These are phyloP conservation scores for Nematopogon swammerdamellus DNA, from an alignment of 2,888 invertebrate genomes.

Conservation along the genomic window DNA sequence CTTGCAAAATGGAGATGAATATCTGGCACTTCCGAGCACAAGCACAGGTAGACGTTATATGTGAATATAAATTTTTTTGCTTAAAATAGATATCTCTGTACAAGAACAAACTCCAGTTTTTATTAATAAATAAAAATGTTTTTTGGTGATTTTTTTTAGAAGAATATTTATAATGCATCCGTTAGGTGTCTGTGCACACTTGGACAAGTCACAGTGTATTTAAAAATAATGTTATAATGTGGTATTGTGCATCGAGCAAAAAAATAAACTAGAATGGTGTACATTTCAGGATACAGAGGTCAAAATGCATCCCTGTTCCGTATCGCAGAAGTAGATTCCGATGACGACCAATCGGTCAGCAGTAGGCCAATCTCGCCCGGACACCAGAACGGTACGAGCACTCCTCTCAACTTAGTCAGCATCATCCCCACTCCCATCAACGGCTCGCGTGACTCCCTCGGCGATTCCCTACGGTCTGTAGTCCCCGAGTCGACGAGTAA, in stretches of 20 bases:
- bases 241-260: no score
- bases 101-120: not conserved
- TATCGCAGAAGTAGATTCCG: constrained; percentile 60
- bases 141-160: no score
- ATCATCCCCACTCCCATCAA: constrained; percentile 60
- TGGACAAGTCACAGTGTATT: no score
- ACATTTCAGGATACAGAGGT: constrained; percentile 37
- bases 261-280: no score
- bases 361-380: constrained; percentile 39
- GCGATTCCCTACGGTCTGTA: constrained; percentile 32
- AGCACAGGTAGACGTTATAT: constrained; percentile 52
- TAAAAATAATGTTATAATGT: no score
- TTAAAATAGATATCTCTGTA: no score
- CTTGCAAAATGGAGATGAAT: constrained; percentile 33
- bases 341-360: constrained; percentile 54
- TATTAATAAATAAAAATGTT: no score
- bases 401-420: constrained; percentile 45
- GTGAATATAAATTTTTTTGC: not conserved
- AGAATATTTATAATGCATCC: no score
- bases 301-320: constrained; percentile 43
- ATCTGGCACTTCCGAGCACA: constrained; percentile 62
- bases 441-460: constrained; percentile 46
- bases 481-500: constrained; percentile 23
- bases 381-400: constrained; percentile 22
- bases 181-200: no score